A percentile compares a stretch with the other conserved stretches of the same genome.
Conservation (phyloP, 2,797 vertebrate species). For the Leuciscus waleckii region DNA sequence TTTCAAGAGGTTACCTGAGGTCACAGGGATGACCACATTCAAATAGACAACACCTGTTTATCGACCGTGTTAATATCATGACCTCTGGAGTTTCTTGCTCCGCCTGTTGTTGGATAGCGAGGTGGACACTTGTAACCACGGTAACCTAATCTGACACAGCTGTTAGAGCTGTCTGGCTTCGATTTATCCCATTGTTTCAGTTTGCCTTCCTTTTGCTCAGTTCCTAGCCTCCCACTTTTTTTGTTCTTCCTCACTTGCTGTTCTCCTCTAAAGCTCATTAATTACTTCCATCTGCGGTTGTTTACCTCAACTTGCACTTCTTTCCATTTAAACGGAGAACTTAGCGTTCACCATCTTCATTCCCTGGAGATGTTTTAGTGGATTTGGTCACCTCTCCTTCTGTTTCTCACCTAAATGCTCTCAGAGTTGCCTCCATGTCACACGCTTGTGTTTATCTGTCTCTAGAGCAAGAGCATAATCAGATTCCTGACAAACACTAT, state of each 20-base stretch:
- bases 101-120: neutral
- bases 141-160: conserved; percentile 50
- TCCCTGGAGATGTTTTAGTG: neutral
- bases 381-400: conserved; percentile 12
- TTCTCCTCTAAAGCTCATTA: conserved; percentile 18
- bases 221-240: conserved; percentile 3
- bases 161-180: conserved; percentile 21
- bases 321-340: conserved; percentile 5
- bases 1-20: neutral
- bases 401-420: conserved; percentile 18
- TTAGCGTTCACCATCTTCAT: neutral
- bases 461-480: conserved; percentile 27
- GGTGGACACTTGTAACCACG: conserved; percentile 25
- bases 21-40: neutral
- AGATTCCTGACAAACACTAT: conserved; percentile 37
- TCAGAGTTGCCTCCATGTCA: neutral
- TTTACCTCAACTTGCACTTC: conserved; percentile 29
- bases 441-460: conserved; percentile 3
- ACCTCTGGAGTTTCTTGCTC: conserved; percentile 26
- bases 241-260: neutral
- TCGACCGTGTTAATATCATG: neutral
- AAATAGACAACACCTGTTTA: conserved; percentile 9
- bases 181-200: conserved; percentile 30
- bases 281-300: conserved; percentile 8
- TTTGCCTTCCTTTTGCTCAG: neutral